Percentiles rank a stretch among this genome's conserved stretches.
Conservation (phyloP, 1,140 invertebrate genomes). For the Lithobius niger region DNA sequence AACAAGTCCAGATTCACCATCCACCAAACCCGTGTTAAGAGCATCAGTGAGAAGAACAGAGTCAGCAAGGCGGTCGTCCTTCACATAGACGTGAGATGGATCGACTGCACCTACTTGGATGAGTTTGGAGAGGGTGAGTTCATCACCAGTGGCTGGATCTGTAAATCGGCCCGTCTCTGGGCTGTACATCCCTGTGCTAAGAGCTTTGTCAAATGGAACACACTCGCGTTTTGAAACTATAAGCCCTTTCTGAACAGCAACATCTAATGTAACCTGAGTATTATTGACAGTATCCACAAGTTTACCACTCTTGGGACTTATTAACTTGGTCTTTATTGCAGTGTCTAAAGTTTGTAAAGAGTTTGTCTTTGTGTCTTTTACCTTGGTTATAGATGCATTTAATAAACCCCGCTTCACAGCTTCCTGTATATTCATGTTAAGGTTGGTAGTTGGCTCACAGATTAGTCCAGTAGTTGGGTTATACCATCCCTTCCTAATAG, state of each 20-base stretch:
- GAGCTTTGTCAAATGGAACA: constrained; percentile 54
- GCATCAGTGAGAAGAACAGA: constrained; percentile 53
- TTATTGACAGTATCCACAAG: constrained; percentile 34
- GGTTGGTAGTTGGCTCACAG: constrained; percentile 51
- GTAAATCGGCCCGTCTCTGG: constrained; percentile 58
- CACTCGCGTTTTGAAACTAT: constrained; percentile 54
- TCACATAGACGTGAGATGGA: constrained; percentile 49
- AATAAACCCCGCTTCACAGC: constrained; percentile 63
- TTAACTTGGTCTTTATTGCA: constrained; percentile 29
- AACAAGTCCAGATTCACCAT: constrained; percentile 51
- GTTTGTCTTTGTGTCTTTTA: constrained; percentile 56
- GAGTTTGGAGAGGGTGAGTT: constrained; percentile 54
- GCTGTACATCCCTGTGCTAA: constrained; percentile 64
- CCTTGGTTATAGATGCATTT: constrained; percentile 65
- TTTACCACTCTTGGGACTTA: constrained; percentile 30
- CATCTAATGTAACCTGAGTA: constrained; percentile 48
- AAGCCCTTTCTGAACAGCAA: constrained; percentile 50
- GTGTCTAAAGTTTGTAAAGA: constrained; percentile 38
- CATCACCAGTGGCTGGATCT: constrained; percentile 61
- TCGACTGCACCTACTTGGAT: constrained; percentile 57
- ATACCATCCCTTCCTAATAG: constrained; percentile 54
- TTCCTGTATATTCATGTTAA: constrained; percentile 53
- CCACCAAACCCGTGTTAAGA: constrained; percentile 44
- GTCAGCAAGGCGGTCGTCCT: constrained; percentile 52
- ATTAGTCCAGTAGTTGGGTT: constrained; percentile 53